Evolutionary conservation across 1,140 invertebrate species (phyloP).

Genomic region (Lepeophtheirus salmonis): DNA sequence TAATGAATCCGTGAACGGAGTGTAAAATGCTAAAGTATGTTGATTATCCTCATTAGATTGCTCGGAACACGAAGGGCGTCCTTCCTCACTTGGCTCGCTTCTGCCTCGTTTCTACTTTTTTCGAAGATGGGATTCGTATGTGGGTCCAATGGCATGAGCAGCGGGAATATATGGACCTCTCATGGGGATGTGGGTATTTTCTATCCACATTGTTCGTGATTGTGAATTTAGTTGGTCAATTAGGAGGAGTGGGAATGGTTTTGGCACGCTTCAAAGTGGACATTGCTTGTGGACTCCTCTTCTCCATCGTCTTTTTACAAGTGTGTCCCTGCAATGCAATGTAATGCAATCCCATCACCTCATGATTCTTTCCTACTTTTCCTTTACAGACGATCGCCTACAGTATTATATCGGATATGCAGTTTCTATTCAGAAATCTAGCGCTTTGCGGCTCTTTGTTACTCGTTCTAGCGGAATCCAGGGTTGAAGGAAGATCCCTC

Average conservation of each 20-base stretch:
- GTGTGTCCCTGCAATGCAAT: conserved; percentile 30
- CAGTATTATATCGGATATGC: conserved; percentile 93
- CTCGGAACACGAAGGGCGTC: conserved; percentile 75
- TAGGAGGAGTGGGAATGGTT: conserved; percentile 88
- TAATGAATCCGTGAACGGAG: conserved; percentile 31
- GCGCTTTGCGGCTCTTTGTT: conserved; percentile 87
- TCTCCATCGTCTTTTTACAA: conserved; percentile 89
- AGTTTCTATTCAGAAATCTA: conserved; percentile 84
- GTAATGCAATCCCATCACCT: too few relatives aligned
- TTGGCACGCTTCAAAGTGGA: conserved; percentile 76
- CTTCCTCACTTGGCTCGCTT: conserved; percentile 84
- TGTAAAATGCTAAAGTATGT: conserved; percentile 5
- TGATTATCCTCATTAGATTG: conserved; percentile 43
- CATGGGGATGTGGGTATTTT: conserved; percentile 90
- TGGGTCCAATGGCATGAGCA: conserved; percentile 98
- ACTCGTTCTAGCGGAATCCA: conserved; percentile 78
- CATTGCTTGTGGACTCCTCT: conserved; percentile 79
- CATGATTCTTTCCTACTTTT: background rate
- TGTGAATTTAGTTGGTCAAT: conserved; percentile 81
- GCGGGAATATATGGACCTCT: conserved; percentile 90
- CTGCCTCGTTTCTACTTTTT: conserved; percentile 95
- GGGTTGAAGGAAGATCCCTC: conserved; percentile 70
- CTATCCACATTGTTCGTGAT: conserved; percentile 78
- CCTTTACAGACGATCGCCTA: conserved; percentile 71
- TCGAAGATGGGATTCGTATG: conserved; percentile 98